Base-by-base conservation (phyloP, 2,797 vertebrate species). In the Spea hammondii region DNA sequence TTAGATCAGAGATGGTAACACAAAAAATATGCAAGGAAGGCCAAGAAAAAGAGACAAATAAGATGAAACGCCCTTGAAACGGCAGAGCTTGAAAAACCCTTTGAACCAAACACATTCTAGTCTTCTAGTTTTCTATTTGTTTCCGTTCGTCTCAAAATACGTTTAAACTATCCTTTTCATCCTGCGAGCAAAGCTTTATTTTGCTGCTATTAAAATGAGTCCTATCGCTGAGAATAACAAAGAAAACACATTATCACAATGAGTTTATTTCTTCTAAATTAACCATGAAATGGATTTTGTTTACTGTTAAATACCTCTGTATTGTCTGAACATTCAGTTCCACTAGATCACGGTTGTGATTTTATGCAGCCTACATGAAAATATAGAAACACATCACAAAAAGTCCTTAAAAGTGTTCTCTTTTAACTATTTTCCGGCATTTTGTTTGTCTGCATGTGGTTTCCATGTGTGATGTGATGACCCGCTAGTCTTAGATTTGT, bases 31-130 rank as follows among this genome's bases (percentile, higher is more conserved):
- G 79, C 85, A 86, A 77, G 76, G 59, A 77, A 83, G 78, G 82
- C 11, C 76, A 50, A 78, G 49, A 62, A 44, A 55, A 17, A 64
- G 17, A 74, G 32, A 65, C 12, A 54, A 54, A 69, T 45, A 74
- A 49, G 74, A 82, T 76, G 65, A 86, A 84, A 83, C 45, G 73
- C 60, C 83, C 85, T 77, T 86, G 65, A 82, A 85, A 84, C 81
- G 64, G 72, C n/a, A 77, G 78, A 51, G 78, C 79, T 82, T 85
- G 75, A 74, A 79, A 32, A 70, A 84, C 45, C 46, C 82, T 86
- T 87, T 87, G 71, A 87, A 83, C 69, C 65, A 59, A 17, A 68
- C 49, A 77, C 69, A 74, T 69, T 77, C 74, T 81, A 76, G 82
- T 74, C 55, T 82, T 8, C 76, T 76, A 70, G 72, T 70, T 77